A percentile compares a stretch with the other conserved stretches of the same genome.
Evolutionary conservation across 2,113 vertebrate genomes (phyloP).

Genomic region (Phylloscopus trochilus): DNA sequence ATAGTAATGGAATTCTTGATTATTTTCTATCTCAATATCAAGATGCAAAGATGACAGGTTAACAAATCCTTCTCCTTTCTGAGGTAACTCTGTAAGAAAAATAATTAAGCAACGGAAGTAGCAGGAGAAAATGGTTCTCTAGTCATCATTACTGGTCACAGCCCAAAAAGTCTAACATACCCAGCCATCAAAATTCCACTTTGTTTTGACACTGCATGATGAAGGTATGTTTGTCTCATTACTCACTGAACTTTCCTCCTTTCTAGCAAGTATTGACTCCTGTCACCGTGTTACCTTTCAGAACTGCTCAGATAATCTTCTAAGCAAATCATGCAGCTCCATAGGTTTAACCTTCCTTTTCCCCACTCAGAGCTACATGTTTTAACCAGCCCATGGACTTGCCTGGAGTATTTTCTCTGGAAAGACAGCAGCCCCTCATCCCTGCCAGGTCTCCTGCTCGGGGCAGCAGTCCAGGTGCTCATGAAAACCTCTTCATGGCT

Average conservation of each 20-base stretch:
- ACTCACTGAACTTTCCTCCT: background rate
- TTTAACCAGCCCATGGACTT: background rate
- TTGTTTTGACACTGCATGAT: background rate
- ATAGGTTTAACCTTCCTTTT: background rate
- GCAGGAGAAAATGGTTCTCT: background rate
- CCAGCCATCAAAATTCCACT: background rate
- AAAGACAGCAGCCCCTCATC: background rate
- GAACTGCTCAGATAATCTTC: background rate
- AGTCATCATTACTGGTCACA: background rate
- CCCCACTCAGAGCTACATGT: fast-evolving
- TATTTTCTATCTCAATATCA: background rate
- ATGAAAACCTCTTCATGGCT: background rate
- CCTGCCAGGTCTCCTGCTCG: background rate
- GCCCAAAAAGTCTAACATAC: background rate
- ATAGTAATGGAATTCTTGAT: background rate
- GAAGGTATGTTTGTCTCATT: background rate
- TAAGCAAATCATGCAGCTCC: background rate
- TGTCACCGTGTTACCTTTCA: background rate
- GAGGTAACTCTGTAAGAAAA: background rate
- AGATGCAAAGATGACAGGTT: background rate
- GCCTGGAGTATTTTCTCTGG: background rate
- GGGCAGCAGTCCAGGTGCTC: background rate
- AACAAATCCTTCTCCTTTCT: background rate
- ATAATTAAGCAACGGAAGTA: background rate
- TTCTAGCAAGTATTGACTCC: background rate